These are phyloP conservation scores for Parnassius apollo DNA, from an alignment of 2,888 invertebrate genomes.

Conservation along the genomic window DNA sequence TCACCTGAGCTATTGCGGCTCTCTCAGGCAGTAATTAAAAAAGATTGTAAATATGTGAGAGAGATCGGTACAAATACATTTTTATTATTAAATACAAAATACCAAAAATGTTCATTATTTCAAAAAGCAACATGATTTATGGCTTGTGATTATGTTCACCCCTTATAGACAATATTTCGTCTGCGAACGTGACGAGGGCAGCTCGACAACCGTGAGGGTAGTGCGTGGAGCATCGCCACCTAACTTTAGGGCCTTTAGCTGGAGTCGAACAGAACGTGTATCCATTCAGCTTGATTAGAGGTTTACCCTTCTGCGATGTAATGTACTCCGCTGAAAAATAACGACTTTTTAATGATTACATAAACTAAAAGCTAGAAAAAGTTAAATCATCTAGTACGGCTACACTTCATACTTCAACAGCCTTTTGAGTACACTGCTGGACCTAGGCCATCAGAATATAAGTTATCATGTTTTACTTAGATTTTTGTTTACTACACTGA, in stretches of 20 bases:
- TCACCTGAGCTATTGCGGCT: too few species aligned
- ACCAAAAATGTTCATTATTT: too few species aligned
- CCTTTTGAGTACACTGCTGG: too few species aligned
- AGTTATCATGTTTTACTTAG: too few species aligned
- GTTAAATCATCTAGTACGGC: too few species aligned
- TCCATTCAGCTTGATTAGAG: conserved; percentile 39
- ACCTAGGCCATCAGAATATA: too few species aligned
- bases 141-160: conserved; percentile 22
- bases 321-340: conserved; percentile 30
- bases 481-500: too few species aligned
- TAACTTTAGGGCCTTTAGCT: conserved; percentile 30
- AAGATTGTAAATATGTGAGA: too few species aligned
- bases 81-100: too few species aligned
- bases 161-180: conserved; percentile 16
- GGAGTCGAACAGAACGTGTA: conserved; percentile 42
- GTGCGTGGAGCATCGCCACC: conserved; percentile 59
- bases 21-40: too few species aligned
- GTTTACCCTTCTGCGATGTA: conserved; percentile 37
- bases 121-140: neutral
- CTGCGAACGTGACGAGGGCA: conserved; percentile 17
- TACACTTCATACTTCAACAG: too few species aligned
- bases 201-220: conserved; percentile 28
- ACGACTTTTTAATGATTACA: neutral
- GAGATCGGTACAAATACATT: too few species aligned
- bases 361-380: neutral